Base-by-base conservation (phyloP, 2,888 invertebrate genomes). In the Harmothoe impar region DNA sequence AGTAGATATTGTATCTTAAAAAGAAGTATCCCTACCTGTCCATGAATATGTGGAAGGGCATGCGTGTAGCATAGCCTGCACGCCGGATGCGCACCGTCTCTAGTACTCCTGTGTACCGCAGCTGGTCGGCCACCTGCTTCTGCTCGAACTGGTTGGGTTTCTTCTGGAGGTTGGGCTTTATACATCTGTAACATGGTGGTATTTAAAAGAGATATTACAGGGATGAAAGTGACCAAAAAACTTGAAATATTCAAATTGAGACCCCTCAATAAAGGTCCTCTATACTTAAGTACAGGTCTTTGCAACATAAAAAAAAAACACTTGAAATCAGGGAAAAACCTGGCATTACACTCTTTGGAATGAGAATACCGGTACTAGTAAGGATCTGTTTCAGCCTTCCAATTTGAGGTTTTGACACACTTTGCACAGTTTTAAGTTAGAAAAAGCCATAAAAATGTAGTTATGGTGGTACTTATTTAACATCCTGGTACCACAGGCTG, bases 21-120 rank as follows among this genome's bases (percentile, higher is more conserved):
- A n/a, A 43, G 3, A 10, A 43, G 5, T 43, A 43, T 43, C 20
- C 77, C 90, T 33, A 93, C 93, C 93, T 92, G 43, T 91, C 62
- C n/a, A 93, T 29, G 84, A 93, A 93, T 10, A 91, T 89, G 10
- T 89, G 84, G 81, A 90, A 91, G 17, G 91, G 90, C 7, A 99
- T 97, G 92, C 99, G 96, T 3, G 99, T 98, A 7, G 95, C 94
- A 91, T 93, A 95, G 3, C 95, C 95, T 62, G 94, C 93, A 78
- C 94, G 93, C 51, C 95, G 92, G 52, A 95, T 95, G 90, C 93
- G 93, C 35, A 94, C 93, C 7, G 95, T 95, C 90, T 95, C 95
- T 33, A 95, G 88, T 1, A 95, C 93, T n/a, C 95, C 95, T n/a
- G 95, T 95, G 92, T 94, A 95, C 29, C 92, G 92, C 15, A 95